Conservation (phyloP, 2,113 vertebrate genomes). For the Actenoides hombroni region DNA sequence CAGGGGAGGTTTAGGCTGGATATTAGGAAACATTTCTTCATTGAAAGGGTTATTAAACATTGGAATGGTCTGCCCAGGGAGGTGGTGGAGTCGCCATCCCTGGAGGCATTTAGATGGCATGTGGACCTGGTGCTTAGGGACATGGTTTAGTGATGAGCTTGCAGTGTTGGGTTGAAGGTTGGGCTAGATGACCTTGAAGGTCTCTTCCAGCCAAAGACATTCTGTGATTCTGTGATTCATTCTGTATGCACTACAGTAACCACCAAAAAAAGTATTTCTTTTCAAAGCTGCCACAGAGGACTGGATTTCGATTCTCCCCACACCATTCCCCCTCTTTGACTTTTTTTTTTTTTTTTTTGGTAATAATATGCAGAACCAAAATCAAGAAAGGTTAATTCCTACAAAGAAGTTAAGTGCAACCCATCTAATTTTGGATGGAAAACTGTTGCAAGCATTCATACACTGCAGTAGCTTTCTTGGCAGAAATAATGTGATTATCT, state of each 20-base stretch:
- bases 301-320: background rate
- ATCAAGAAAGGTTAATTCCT: constrained; percentile 37
- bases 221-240: background rate
- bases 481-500: constrained; percentile 51
- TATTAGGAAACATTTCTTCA: no score
- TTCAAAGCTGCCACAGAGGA: background rate
- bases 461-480: background rate
- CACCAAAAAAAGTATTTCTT: background rate
- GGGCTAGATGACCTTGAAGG: no score
- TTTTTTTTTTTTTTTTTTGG: background rate
- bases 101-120: no score
- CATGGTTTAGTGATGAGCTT: no score
- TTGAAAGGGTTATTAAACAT: no score
- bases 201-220: no score
- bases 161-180: no score
- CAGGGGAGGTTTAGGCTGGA: no score
- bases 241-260: background rate
- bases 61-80: no score
- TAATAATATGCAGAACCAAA: background rate
- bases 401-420: constrained; percentile 1
- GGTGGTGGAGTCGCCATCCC: no score
- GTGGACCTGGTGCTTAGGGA: no score
- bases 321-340: fast-evolving
- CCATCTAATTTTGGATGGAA: constrained; percentile 15
- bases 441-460: background rate